Evolutionary conservation across 2,113 vertebrate species (phyloP).

Genomic region (Pavo muticus): DNA sequence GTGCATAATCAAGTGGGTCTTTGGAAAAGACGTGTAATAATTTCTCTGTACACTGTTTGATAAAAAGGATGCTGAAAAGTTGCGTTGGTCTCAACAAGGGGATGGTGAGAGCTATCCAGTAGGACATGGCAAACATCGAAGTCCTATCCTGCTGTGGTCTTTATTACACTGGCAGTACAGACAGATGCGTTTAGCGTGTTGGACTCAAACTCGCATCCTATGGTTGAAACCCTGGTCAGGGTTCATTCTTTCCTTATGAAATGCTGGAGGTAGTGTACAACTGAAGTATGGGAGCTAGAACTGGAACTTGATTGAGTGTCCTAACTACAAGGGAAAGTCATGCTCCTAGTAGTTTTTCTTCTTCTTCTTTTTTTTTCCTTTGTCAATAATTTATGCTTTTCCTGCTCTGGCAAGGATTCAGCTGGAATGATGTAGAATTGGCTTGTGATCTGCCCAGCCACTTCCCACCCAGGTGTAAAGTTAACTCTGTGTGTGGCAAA

Average conservation of each 20-base stretch:
- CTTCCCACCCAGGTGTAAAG: rapidly evolving
- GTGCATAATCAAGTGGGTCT: not conserved
- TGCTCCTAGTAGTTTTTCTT: not conserved
- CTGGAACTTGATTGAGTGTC: not conserved
- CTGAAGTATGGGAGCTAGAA: not conserved
- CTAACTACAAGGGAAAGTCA: not conserved
- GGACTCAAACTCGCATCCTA: not conserved
- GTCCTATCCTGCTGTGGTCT: not conserved
- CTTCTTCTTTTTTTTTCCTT: not conserved
- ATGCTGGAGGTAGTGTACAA: not conserved
- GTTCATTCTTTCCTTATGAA: not conserved
- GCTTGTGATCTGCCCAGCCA: not conserved
- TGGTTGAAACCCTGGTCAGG: not conserved
- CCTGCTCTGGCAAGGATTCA: not conserved
- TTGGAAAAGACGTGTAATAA: not conserved
- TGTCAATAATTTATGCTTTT: not conserved
- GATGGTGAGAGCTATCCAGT: not conserved
- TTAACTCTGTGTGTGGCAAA: not conserved
- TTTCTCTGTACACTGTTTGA: not conserved
- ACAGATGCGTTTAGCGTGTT: not conserved
- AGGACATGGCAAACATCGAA: not conserved
- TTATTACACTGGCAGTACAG: not conserved
- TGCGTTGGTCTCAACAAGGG: not conserved
- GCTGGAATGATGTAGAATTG: not conserved
- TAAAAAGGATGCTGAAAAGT: not conserved